Conservation (phyloP, 2,888 invertebrate species). For the Mesorhabditis belari region DNA sequence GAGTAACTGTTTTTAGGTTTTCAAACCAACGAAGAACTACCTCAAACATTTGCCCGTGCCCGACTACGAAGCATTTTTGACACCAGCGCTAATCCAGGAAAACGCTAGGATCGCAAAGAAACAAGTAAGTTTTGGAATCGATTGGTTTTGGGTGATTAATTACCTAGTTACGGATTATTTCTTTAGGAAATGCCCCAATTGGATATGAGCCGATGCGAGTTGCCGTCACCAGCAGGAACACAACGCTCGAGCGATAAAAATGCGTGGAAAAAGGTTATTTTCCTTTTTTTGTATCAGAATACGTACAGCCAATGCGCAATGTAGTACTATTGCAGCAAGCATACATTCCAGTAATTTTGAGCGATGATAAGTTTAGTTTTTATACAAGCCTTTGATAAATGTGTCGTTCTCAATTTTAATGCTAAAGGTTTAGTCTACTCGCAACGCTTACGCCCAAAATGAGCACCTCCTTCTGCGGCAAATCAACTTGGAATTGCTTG, state of each 20-base stretch:
- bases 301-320: too few relatives aligned
- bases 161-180: neutral
- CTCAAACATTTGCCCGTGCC: constrained; percentile 75
- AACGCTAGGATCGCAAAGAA: too few relatives aligned
- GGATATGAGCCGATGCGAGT: constrained; percentile 44
- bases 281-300: too few relatives aligned
- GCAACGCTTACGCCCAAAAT: constrained; percentile 45
- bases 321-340: too few relatives aligned
- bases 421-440: too few relatives aligned
- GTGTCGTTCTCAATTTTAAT: too few relatives aligned
- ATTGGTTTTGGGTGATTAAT: too few relatives aligned
- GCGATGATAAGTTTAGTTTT: too few relatives aligned
- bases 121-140: too few relatives aligned
- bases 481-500: constrained; percentile 43
- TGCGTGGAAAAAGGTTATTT: constrained; percentile 42
- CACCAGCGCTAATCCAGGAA: too few relatives aligned
- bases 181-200: constrained; percentile 41
- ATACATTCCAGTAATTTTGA: too few relatives aligned
- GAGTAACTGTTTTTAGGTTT: constrained; percentile 57
- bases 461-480: constrained; percentile 40
- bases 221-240: constrained; percentile 40
- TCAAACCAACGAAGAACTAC: constrained; percentile 95
- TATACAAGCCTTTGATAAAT: too few relatives aligned
- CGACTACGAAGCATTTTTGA: constrained; percentile 70
- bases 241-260: constrained; percentile 31